Evolutionary conservation across 2,888 invertebrate genomes (phyloP).

Genomic region (Leptogaster cylindrica): DNA sequence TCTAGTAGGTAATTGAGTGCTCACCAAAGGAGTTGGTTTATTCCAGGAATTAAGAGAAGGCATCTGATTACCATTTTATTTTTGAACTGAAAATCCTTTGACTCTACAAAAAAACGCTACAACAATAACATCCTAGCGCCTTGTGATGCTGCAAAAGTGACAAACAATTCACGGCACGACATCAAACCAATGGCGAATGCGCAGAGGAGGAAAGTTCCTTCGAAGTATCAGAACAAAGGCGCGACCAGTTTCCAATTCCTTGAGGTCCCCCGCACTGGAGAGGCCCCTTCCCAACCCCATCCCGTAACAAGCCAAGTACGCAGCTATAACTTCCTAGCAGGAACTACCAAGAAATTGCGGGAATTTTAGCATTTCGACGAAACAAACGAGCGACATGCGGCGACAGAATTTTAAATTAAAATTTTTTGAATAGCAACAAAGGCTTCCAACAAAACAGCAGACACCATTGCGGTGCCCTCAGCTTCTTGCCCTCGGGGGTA

Average conservation of each 20-base stretch:
- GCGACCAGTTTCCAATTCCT: neutral
- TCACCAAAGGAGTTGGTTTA: neutral
- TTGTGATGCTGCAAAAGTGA: constrained; percentile 42
- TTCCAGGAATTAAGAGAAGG: constrained; percentile 28
- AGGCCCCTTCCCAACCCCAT: neutral
- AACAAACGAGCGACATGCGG: constrained; percentile 63
- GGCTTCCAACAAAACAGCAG: constrained; percentile 1
- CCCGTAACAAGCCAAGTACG: neutral
- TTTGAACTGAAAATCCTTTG: constrained; percentile 4
- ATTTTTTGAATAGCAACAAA: constrained; percentile 57
- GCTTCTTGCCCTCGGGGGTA: neutral
- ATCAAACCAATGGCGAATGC: constrained; percentile 29
- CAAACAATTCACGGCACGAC: constrained; percentile 46
- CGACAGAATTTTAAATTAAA: constrained; percentile 61
- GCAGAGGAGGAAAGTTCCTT: neutral
- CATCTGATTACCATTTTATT: constrained; percentile 20
- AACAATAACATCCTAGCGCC: constrained; percentile 33
- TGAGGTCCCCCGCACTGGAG: neutral
- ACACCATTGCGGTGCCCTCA: neutral
- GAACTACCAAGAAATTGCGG: constrained; percentile 58
- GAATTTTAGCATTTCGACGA: constrained; percentile 62
- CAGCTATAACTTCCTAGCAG: neutral
- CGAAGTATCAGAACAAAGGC: neutral
- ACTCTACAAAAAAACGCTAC: neutral
- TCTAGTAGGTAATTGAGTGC: constrained; percentile 32